Base-by-base conservation (phyloP, 2,113 vertebrate species). In the Aegotheles bennettii region DNA sequence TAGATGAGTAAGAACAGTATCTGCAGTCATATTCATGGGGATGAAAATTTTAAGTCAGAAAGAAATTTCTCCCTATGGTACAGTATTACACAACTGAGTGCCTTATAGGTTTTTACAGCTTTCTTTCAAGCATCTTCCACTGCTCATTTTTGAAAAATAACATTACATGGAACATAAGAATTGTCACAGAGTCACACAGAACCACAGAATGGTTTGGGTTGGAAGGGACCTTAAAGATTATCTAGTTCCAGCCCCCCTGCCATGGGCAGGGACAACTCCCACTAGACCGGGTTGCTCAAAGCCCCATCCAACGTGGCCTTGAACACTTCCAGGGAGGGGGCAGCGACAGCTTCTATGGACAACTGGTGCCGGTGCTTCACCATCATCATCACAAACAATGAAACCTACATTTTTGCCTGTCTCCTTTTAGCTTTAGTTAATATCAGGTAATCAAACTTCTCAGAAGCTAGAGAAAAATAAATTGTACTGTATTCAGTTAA, bases 21-120 rank as follows among this genome's bases (percentile, higher is more conserved):
- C 79, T 75, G 68, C 61, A 84, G 81, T 79, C 73, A 23, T 56
- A 91, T 88, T 89, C 67, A 60, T 68, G 61, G 67, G 82, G 31
- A 86, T 90, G 84, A 93, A 95, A 96, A 97, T 87, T 92, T 19
- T 84, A 96, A 86, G 94, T 75, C 69, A 89, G 89, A 93, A 95
- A 86, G 56, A 93, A 93, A 97, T 93, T 86, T 92, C 64, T 93
- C 95, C 91, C 96, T 68, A 3, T 54, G 71, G 96, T 77, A 87
- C 79, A 84, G 10, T 94, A 90, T 88, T 67, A 79, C 36, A 84
- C 50, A 94, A 73, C 40, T 40, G 84, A 76, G 69, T 47, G 54
- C 51, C 79, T 79, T 65, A 40, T 5, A 65, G 17, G 35, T 38
- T 82, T 95, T 93, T 89, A 84, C 35, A 95, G 38, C 35, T 93